phyloP scores from a whole-genome alignment of 2,888 invertebrate species.

The Ganaspis brasiliensis region DNA sequence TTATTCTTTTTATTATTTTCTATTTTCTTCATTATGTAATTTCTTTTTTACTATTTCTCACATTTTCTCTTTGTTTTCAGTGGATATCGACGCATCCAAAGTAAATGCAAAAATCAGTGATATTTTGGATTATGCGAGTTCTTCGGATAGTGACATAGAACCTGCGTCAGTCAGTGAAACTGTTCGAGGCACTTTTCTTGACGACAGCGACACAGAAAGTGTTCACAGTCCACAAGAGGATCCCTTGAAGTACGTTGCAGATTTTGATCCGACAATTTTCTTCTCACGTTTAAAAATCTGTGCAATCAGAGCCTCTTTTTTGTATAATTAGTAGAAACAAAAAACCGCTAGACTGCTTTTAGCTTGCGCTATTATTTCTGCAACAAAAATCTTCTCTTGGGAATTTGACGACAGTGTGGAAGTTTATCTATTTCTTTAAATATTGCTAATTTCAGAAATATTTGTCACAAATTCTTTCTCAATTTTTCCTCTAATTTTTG shows the following conservation, averaged over 20 bases:
- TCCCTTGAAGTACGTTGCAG: conserved; percentile 85
- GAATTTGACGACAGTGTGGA: too few relatives aligned
- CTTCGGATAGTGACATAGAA: conserved; percentile 89
- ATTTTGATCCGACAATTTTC: conserved; percentile 36
- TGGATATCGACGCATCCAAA: conserved; percentile 82
- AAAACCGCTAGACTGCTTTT: conserved; percentile 73
- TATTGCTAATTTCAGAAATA: too few relatives aligned
- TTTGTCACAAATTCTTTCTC: too few relatives aligned
- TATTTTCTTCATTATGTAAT: conserved; percentile 38
- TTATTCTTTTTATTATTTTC: not conserved
- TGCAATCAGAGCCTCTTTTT: not conserved
- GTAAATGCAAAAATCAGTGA: conserved; percentile 83
- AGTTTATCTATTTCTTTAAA: too few relatives aligned
- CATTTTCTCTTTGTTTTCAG: conserved; percentile 74
- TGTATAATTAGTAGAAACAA: conserved; percentile 19
- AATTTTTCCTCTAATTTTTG: too few relatives aligned
- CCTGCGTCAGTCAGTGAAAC: conserved; percentile 84
- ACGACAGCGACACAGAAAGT: conserved; percentile 89
- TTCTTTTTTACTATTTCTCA: not conserved
- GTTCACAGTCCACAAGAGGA: conserved; percentile 90
- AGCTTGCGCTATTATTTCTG: conserved; percentile 68
- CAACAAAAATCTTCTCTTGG: not conserved
- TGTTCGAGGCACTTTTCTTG: conserved; percentile 85
- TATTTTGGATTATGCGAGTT: conserved; percentile 87
- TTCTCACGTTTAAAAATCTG: conserved; percentile 25